Conservation (phyloP, 2,797 vertebrate genomes). For the Bradypodion pumilum region DNA sequence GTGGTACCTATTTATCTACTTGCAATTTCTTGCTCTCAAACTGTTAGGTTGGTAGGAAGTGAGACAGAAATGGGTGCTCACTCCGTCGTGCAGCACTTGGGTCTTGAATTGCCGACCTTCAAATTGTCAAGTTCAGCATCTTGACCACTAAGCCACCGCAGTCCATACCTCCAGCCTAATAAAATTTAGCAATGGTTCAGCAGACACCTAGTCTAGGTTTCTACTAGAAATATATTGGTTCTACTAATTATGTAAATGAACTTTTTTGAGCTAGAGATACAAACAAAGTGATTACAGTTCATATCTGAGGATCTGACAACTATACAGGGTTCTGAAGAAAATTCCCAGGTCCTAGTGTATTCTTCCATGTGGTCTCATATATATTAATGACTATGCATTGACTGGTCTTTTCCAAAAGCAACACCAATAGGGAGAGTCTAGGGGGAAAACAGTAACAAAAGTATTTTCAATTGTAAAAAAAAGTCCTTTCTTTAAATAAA, state of each 20-base stretch:
- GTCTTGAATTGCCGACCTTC: too few relatives aligned
- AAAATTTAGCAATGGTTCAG: conserved; percentile 48
- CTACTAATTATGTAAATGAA: neutral
- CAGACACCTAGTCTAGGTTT: conserved; percentile 48
- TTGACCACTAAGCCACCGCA: too few relatives aligned
- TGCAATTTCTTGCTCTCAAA: too few relatives aligned
- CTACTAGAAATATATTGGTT: neutral
- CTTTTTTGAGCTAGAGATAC: conserved; percentile 30
- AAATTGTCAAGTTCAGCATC: too few relatives aligned
- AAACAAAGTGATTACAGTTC: conserved; percentile 9
- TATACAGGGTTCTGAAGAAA: conserved; percentile 35
- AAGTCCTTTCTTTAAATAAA: conserved; percentile 69
- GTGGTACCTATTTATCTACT: too few relatives aligned
- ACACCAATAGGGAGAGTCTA: conserved; percentile 59
- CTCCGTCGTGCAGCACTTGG: too few relatives aligned
- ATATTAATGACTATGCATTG: conserved; percentile 46
- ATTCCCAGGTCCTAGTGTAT: conserved; percentile 32
- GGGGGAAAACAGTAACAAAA: conserved; percentile 57
- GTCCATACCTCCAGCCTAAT: conserved; percentile 50
- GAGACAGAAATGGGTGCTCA: too few relatives aligned
- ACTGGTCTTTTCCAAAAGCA: conserved; percentile 58
- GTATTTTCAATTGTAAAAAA: conserved; percentile 43
- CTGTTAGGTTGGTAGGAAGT: too few relatives aligned
- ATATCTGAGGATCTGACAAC: conserved; percentile 31
- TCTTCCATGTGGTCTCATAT: conserved; percentile 39